Evolutionary conservation across 2,797 vertebrate species (phyloP).

Genomic region (Decapterus maruadsi): DNA sequence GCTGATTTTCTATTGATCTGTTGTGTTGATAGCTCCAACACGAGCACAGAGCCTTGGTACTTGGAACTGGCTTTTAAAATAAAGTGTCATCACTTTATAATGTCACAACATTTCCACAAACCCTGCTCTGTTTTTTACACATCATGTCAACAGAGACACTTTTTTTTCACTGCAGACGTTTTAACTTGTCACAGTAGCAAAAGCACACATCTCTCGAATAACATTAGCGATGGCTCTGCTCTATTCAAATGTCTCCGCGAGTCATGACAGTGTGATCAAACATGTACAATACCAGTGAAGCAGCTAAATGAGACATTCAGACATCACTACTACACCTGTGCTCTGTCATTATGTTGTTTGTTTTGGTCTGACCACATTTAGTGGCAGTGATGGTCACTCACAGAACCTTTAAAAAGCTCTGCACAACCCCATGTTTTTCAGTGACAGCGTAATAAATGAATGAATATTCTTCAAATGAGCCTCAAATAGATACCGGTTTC

Average conservation of each 20-base stretch:
- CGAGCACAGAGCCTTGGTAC: not conserved
- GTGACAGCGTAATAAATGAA: too few species aligned
- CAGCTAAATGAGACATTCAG: not conserved
- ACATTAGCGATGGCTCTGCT: not conserved
- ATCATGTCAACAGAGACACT: not conserved
- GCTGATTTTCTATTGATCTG: not conserved
- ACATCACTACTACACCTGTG: not conserved
- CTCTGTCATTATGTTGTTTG: not conserved
- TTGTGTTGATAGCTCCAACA: not conserved
- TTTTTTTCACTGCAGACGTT: not conserved
- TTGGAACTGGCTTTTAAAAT: not conserved
- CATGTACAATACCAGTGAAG: not conserved
- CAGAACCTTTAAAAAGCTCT: too few species aligned
- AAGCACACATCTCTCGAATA: not conserved
- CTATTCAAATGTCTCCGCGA: not conserved
- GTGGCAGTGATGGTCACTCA: too few species aligned
- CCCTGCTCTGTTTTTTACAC: not conserved
- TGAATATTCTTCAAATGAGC: too few species aligned
- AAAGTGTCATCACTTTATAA: not conserved
- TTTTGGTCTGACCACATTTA: too few species aligned
- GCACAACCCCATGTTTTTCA: too few species aligned
- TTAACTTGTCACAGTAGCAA: not conserved
- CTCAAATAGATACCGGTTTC: too few species aligned
- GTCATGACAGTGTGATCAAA: not conserved
- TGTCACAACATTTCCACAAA: not conserved